Evolutionary conservation across 2,797 vertebrate species (phyloP).

Genomic region (Myiotriccus ornatus): DNA sequence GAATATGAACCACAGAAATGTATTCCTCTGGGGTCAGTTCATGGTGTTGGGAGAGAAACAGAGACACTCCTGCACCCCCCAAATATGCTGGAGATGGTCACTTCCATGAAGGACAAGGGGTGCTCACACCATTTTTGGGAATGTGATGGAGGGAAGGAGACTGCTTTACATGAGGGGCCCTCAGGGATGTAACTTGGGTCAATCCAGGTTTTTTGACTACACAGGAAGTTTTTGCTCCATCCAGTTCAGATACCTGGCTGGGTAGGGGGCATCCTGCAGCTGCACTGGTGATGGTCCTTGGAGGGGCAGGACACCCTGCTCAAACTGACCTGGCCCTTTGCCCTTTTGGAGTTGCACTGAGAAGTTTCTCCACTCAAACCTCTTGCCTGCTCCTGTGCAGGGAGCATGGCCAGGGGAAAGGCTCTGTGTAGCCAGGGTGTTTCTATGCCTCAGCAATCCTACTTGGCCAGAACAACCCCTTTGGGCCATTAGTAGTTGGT

Average conservation of each 20-base stretch:
- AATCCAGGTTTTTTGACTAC: not conserved
- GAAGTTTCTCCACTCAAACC: not conserved
- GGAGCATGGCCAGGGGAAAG: slow-evolving; percentile 22
- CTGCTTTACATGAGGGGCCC: not conserved
- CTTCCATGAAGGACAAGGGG: not conserved
- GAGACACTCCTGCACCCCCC: not conserved
- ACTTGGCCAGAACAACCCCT: slow-evolving; percentile 32
- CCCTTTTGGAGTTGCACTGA: not conserved
- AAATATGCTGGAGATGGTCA: accelerated
- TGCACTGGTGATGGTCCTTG: not conserved
- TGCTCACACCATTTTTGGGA: not conserved
- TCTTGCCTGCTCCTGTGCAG: not conserved
- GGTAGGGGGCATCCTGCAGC: not conserved
- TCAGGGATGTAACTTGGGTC: not conserved
- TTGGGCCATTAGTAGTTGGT: not conserved
- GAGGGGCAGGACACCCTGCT: not conserved
- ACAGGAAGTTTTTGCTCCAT: not conserved
- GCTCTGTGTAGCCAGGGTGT: not conserved
- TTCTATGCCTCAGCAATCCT: slow-evolving; percentile 29
- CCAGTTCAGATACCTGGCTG: not conserved
- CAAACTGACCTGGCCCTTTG: not conserved
- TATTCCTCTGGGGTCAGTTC: not conserved
- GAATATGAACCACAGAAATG: not conserved
- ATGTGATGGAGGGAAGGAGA: not conserved
- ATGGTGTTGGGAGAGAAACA: not conserved